These are phyloP conservation scores for Pecten maximus DNA, from an alignment of 2,888 invertebrate genomes.

Conservation along the genomic window DNA sequence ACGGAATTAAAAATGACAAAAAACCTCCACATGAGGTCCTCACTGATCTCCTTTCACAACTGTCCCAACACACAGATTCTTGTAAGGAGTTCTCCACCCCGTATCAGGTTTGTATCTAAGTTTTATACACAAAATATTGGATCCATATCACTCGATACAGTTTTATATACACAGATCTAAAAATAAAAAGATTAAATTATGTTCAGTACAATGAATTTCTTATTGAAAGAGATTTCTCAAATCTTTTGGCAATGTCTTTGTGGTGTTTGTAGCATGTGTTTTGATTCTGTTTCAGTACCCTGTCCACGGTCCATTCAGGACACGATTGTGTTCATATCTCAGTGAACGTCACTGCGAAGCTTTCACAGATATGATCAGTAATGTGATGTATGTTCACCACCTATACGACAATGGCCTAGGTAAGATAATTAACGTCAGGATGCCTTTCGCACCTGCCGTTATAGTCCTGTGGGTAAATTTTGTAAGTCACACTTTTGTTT, in stretches of 20 bases:
- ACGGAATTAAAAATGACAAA: conserved; percentile 71
- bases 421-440: no score
- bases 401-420: conserved; percentile 73
- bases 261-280: background rate
- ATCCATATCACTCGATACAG: no score
- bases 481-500: no score
- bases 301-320: conserved; percentile 74
- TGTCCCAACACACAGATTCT: conserved; percentile 63
- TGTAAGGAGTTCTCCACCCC: conserved; percentile 59
- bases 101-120: conserved; percentile 58
- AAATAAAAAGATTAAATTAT: no score
- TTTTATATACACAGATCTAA: no score
- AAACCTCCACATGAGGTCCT: conserved; percentile 83
- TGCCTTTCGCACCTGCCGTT: no score
- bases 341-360: conserved; percentile 67
- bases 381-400: conserved; percentile 70
- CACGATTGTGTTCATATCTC: conserved; percentile 70
- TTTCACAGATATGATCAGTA: conserved; percentile 71
- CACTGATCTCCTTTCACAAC: conserved; percentile 63
- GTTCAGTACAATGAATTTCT: no score
- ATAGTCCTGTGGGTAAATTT: no score
- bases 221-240: no score
- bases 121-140: no score
- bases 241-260: no score
- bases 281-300: conserved; percentile 70